A percentile compares a stretch with the other conserved stretches of the same genome.
phyloP scores from a whole-genome alignment of 1,140 invertebrate genomes.

The Monochamus saltuarius region DNA sequence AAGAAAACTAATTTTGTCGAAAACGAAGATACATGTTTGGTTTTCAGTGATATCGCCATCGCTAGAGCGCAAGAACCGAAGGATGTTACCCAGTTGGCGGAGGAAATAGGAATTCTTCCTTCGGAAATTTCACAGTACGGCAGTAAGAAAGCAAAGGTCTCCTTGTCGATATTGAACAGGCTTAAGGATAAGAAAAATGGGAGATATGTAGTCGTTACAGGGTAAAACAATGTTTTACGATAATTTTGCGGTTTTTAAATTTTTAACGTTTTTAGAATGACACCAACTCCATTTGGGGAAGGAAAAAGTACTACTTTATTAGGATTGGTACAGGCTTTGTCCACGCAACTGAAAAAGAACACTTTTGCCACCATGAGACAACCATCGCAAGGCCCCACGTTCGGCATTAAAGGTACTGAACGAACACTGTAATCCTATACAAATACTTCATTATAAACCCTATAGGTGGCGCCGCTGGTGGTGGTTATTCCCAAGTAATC shows the following conservation, averaged over 20 bases:
- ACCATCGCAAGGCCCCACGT: slow-evolving; percentile 97
- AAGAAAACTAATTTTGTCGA: slow-evolving; percentile 11
- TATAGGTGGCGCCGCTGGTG: slow-evolving; percentile 39
- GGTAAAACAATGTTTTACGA: slow-evolving; percentile 60
- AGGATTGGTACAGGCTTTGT: slow-evolving; percentile 90
- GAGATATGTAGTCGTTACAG: slow-evolving; percentile 94
- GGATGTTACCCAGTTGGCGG: slow-evolving; percentile 72
- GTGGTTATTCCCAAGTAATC: slow-evolving; percentile 92
- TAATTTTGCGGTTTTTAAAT: slow-evolving; percentile 5
- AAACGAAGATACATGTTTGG: slow-evolving; percentile 15
- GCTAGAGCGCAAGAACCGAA: slow-evolving; percentile 87
- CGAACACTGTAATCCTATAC: not conserved
- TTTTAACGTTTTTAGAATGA: slow-evolving; percentile 67
- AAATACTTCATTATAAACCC: not conserved
- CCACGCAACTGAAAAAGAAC: slow-evolving; percentile 82
- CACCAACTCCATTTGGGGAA: slow-evolving; percentile 95
- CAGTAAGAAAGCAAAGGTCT: slow-evolving; percentile 94
- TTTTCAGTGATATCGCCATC: slow-evolving; percentile 82
- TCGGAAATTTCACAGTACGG: slow-evolving; percentile 90
- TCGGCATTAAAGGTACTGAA: slow-evolving; percentile 93
- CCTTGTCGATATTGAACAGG: slow-evolving; percentile 77
- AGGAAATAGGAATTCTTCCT: slow-evolving; percentile 81
- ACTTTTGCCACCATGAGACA: slow-evolving; percentile 95
- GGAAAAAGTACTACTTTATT: slow-evolving; percentile 96
- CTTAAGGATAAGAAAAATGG: slow-evolving; percentile 71